Evolutionary conservation across 2,888 invertebrate species (phyloP), one percentile per base, ranked within the genome.

Genomic region (Hirtodrosophila duncani): DNA sequence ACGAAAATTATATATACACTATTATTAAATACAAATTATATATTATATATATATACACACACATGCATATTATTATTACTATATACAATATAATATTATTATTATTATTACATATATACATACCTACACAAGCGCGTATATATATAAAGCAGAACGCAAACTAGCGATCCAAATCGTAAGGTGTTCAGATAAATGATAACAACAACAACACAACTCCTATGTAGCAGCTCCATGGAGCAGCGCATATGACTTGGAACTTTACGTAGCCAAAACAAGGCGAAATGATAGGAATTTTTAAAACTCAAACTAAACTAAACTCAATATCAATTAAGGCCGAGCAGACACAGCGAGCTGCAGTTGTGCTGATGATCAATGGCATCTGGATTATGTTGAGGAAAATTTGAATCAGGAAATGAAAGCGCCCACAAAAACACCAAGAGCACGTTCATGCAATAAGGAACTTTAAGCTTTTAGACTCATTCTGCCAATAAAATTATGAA

Each of bases 301-400:
- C 29, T 50, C 42, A 9, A 38, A 33, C 29, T 31, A 37, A 43
- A 21, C 37, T 29, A 48, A 72, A 77, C 50, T 75, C 42, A 57
- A 74, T 71, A 79, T 78, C 79, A 72, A 81, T 75, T 74, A 78
- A 55, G n/a, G n/a, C n/a, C n/a, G n/a, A n/a, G n/a, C n/a, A n/a
- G n/a, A n/a, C n/a, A n/a, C n/a, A n/a, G n/a, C n/a, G n/a, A n/a
- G n/a, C n/a, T n/a, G n/a, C n/a, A n/a, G n/a, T n/a, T n/a, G n/a
- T n/a, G n/a, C n/a, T n/a, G n/a, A n/a, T n/a, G n/a, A n/a, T n/a
- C n/a, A n/a, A n/a, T n/a, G n/a, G n/a, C n/a, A n/a, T n/a, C n/a
- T n/a, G n/a, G n/a, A n/a, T n/a, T n/a, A n/a, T n/a, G n/a, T n/a
- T n/a, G n/a, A n/a, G n/a, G n/a, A n/a, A n/a, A n/a, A n/a, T n/a